Percentiles rank a stretch among this genome's conserved stretches.
These are phyloP conservation scores for Spongilla lacustris DNA, from an alignment of 37 sponge, comb jelly and placozoan species.

Conservation along the genomic window DNA sequence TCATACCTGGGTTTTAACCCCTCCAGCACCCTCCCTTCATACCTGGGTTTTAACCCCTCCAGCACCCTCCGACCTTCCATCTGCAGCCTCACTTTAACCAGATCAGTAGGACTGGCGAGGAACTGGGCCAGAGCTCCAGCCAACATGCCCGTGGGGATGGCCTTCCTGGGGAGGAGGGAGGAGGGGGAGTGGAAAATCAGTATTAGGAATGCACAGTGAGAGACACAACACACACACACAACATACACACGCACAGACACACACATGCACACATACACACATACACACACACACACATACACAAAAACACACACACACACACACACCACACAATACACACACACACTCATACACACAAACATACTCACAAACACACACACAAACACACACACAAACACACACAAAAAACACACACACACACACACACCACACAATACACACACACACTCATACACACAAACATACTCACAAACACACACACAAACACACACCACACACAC, in stretches of 20 bases:
- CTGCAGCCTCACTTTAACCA: slow-evolving; percentile 84
- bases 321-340: not conserved
- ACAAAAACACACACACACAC: no score
- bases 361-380: no score
- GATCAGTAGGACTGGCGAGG: slow-evolving; percentile 87
- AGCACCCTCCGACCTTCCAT: slow-evolving; percentile 81
- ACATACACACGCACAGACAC: no score
- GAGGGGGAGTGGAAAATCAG: not conserved
- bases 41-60: slow-evolving; percentile 68
- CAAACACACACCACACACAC: no score
- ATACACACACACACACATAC: no score
- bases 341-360: not conserved
- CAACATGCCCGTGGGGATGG: slow-evolving; percentile 75
- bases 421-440: not conserved
- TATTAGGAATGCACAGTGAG: not conserved
- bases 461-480: not conserved
- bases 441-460: not conserved
- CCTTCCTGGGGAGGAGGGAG: slow-evolving; percentile 61
- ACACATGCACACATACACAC: no score
- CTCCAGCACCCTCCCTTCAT: slow-evolving; percentile 26
- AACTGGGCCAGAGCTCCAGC: slow-evolving; percentile 83
- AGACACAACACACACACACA: not conserved
- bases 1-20: slow-evolving; percentile 55
- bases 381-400: no score
- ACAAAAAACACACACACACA: not conserved